Percentiles rank a stretch among this genome's conserved stretches.
Evolutionary conservation across 2,888 invertebrate genomes (phyloP).

Genomic region (Meiosimyza platycephala): DNA sequence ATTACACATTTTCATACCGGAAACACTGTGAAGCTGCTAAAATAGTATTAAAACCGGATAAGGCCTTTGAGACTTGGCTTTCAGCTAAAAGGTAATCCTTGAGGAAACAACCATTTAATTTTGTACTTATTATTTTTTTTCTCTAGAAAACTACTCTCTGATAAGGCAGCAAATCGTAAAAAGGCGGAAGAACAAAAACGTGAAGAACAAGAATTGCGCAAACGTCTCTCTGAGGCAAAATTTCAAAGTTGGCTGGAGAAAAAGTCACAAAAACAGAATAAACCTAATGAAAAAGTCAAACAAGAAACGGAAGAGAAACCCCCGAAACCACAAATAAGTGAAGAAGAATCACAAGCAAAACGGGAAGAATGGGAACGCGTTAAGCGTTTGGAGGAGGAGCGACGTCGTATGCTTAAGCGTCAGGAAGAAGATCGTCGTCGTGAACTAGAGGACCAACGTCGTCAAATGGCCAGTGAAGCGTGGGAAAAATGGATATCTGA

Average conservation of each 20-base stretch:
- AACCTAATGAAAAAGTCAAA: conserved; percentile 37
- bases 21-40: conserved; percentile 51
- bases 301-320: conserved; percentile 3
- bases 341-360: conserved; percentile 45
- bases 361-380: conserved; percentile 52
- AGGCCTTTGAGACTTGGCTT: conserved; percentile 60
- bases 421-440: conserved; percentile 45
- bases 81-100: conserved; percentile 55
- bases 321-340: conserved; percentile 38
- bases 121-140: neutral
- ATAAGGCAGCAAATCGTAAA: conserved; percentile 47
- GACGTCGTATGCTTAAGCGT: conserved; percentile 48
- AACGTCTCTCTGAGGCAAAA: conserved; percentile 51
- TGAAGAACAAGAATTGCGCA: conserved; percentile 50
- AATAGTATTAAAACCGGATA: conserved; percentile 52
- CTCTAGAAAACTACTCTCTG: conserved; percentile 48
- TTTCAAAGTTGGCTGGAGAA: conserved; percentile 58
- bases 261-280: conserved; percentile 46
- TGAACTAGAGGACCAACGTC: conserved; percentile 48
- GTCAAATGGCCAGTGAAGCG: conserved; percentile 51
- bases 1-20: conserved; percentile 49
- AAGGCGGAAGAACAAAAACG: conserved; percentile 47
- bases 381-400: conserved; percentile 51
- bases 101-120: neutral
- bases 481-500: conserved; percentile 60